phyloP scores from a whole-genome alignment of 2,113 vertebrate genomes.

The Zapornia atra region DNA sequence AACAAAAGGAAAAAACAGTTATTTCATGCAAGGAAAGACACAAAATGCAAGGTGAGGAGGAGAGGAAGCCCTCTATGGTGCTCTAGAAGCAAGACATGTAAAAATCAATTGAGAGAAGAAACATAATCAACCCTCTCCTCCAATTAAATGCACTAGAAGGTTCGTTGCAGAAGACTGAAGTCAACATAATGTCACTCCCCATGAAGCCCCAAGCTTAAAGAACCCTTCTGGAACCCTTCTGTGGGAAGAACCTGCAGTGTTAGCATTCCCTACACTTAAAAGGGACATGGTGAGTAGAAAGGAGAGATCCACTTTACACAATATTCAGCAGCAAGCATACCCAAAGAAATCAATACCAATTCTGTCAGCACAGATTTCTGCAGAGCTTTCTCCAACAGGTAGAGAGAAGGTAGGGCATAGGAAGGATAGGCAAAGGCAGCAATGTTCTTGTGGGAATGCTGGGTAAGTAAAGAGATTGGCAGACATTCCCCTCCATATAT shows the following conservation, averaged over 20 bases:
- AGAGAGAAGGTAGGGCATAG: not conserved
- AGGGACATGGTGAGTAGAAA: not conserved
- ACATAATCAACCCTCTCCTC: not conserved
- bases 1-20: not conserved
- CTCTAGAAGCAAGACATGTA: not conserved
- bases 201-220: not conserved
- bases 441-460: not conserved
- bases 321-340: not conserved
- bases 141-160: not conserved
- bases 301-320: conserved; percentile 31
- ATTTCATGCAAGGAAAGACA: not conserved
- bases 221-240: not conserved
- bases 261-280: not conserved
- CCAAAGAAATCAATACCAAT: conserved; percentile 46
- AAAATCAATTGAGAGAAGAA: not conserved
- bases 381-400: not conserved
- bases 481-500: not conserved
- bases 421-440: not conserved
- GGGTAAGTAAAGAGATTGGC: not conserved
- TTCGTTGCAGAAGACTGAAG: not conserved
- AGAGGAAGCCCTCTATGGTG: not conserved
- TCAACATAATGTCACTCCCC: not conserved
- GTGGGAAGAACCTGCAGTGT: not conserved
- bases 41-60: not conserved
- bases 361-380: conserved; percentile 33